Percentiles rank a stretch among this genome's conserved stretches.
Evolutionary conservation across 2,888 invertebrate species (phyloP).

Genomic region (Trichopria drosophilae): DNA sequence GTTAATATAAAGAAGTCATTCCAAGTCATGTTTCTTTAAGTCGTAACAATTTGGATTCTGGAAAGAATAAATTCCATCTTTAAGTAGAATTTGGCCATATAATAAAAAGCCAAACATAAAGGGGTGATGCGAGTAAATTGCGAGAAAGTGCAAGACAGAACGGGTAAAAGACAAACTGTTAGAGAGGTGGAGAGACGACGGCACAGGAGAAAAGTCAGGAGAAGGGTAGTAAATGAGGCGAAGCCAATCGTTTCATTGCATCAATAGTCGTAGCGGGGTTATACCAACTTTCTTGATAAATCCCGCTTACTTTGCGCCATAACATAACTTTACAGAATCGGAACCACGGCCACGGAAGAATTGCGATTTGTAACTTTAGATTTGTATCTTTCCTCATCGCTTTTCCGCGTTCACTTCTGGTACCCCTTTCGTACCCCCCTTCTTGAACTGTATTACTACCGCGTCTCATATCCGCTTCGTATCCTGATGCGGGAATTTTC

Average conservation of each 20-base stretch:
- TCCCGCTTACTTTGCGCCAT: slow-evolving; percentile 58
- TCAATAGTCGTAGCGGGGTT: slow-evolving; percentile 58
- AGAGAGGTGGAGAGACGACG: too few species aligned
- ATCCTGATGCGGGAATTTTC: slow-evolving; percentile 40
- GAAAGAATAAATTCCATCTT: too few species aligned
- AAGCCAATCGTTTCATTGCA: slow-evolving; percentile 59
- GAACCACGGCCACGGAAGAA: slow-evolving; percentile 58
- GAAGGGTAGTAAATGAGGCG: slow-evolving; percentile 56
- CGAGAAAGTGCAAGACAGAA: too few species aligned
- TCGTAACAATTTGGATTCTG: too few species aligned
- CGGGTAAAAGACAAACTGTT: too few species aligned
- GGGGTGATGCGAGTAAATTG: slow-evolving; percentile 26
- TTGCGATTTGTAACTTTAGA: slow-evolving; percentile 59
- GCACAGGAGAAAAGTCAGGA: slow-evolving; percentile 30
- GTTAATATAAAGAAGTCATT: too few species aligned
- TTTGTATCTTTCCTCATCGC: slow-evolving; percentile 39
- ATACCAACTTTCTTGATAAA: slow-evolving; percentile 59
- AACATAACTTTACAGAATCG: slow-evolving; percentile 59
- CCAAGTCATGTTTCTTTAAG: too few species aligned
- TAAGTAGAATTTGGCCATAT: too few species aligned
- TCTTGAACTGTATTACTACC: slow-evolving; percentile 46
- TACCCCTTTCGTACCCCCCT: slow-evolving; percentile 21
- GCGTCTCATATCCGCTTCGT: slow-evolving; percentile 32
- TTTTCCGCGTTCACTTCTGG: slow-evolving; percentile 27
- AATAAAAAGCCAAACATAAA: too few species aligned